A percentile compares a stretch with the other conserved stretches of the same genome.
Conservation (phyloP, 2,888 invertebrate genomes). For the Polietes domitor region DNA sequence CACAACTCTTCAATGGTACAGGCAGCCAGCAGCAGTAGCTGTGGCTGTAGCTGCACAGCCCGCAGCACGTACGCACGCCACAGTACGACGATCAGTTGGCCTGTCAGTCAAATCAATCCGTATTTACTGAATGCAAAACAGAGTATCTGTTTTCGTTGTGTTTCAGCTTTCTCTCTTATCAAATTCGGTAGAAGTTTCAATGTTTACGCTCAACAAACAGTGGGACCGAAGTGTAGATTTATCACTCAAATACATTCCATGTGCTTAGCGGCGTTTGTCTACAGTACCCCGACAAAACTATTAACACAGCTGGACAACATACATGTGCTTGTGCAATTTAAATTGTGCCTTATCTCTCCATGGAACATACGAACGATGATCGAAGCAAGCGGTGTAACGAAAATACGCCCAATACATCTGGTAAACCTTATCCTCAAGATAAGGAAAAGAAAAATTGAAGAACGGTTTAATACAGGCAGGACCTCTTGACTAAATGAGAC, state of each 20-base stretch:
- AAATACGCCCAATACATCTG: no score
- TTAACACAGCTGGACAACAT: no score
- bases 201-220: slow-evolving; percentile 57
- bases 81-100: not conserved
- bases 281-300: no score
- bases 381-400: no score
- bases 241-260: not conserved
- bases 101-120: slow-evolving; percentile 39
- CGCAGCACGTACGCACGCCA: slow-evolving; percentile 28
- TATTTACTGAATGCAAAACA: slow-evolving; percentile 26
- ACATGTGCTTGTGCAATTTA: no score
- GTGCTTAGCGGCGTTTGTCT: not conserved
- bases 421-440: no score
- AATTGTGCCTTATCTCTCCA: no score
- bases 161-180: slow-evolving; percentile 55
- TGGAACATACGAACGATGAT: no score
- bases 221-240: slow-evolving; percentile 27
- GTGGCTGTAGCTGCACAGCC: not conserved
- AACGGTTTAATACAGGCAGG: no score
- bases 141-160: slow-evolving; percentile 47
- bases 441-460: no score
- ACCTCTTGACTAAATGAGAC: no score
- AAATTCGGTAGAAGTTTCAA: slow-evolving; percentile 33
- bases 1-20: not conserved
- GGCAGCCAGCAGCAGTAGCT: not conserved